Evolutionary conservation across 2,797 vertebrate genomes (phyloP).

Genomic region (Nannoperca obscura): DNA sequence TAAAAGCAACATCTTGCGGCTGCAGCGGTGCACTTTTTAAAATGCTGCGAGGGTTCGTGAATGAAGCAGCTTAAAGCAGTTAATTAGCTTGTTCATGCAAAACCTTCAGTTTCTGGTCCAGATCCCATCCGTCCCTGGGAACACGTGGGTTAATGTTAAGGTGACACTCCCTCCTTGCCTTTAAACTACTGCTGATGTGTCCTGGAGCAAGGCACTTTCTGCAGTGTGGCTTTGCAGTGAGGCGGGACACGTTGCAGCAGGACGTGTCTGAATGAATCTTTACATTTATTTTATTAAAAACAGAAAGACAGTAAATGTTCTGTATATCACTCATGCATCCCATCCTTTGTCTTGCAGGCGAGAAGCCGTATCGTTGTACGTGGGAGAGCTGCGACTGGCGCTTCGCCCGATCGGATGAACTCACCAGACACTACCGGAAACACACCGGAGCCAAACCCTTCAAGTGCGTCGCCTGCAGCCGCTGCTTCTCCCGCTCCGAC

Average conservation of each 20-base stretch:
- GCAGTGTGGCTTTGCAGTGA: not conserved
- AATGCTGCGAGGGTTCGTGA: not conserved
- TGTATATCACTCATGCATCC: not conserved
- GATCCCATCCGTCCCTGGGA: not conserved
- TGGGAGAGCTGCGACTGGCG: conserved; percentile 95
- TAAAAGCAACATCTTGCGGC: not conserved
- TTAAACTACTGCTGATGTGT: not conserved
- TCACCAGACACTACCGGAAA: conserved; percentile 94
- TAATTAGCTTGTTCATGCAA: not conserved
- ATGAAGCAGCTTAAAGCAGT: not conserved
- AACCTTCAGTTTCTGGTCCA: not conserved
- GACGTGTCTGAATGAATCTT: not conserved
- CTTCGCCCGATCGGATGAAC: conserved; percentile 95
- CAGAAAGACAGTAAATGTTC: not conserved
- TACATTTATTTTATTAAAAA: no score
- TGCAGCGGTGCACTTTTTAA: not conserved
- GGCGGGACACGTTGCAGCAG: no score
- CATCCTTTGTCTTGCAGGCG: conserved; percentile 79
- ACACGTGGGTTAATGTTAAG: not conserved
- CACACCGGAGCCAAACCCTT: conserved; percentile 96
- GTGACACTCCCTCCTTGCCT: not conserved
- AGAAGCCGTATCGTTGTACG: conserved; percentile 93
- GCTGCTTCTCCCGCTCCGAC: conserved; percentile 95
- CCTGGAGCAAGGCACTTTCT: not conserved
- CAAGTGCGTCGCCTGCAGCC: conserved; percentile 92